Base-by-base conservation (phyloP, 2,797 vertebrate genomes). In the Sylvia borin region DNA sequence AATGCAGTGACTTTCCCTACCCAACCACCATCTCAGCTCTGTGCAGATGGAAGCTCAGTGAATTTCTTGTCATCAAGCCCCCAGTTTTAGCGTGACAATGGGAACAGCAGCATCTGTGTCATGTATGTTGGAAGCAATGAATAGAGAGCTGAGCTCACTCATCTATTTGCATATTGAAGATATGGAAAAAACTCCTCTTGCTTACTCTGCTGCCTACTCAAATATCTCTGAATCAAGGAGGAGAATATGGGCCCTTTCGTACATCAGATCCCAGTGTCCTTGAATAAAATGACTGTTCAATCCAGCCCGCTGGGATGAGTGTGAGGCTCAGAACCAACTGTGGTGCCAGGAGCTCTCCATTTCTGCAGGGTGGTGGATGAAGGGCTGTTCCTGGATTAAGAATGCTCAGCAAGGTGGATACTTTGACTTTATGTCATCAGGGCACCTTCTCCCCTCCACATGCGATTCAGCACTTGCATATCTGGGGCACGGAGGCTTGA, bases 81-180 rank as follows among this genome's bases (percentile, higher is more conserved):
- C 81, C 95, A 86, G 77, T 76, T 96, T 60, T 26, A 93, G 67
- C 9, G 64, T 96, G 94, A 96, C 96, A 97, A 95, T 94, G 92
- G 89, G 55, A 96, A 89, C 81, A 85, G 91, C n/a, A 91, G 95
- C 95, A 83, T 96, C 92, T 92, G 68, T 96, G 93, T 94, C 93
- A 95, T 90, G 85, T 95, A 93, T 96, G 92, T 93, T 96, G 85
- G 94, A 90, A 95, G 94, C 74, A 78, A 36, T 93, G 93, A 94
- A 96, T 88, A 95, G 91, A 67, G 88, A 96, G 94, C 91, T 96
- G 93, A 95, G 95, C 77, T 97, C 83, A 92, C 77, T 57, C 7
- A 79, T 64, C 90, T 89, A 85, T 95, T 96, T 96, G 94, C 96
- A 96, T 96, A 88, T 50, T 82, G 96, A 94, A 93, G 83, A 88